These are phyloP conservation scores for Eucera pruinosa DNA, from an alignment of 2,888 invertebrate genomes.

Conservation along the genomic window DNA sequence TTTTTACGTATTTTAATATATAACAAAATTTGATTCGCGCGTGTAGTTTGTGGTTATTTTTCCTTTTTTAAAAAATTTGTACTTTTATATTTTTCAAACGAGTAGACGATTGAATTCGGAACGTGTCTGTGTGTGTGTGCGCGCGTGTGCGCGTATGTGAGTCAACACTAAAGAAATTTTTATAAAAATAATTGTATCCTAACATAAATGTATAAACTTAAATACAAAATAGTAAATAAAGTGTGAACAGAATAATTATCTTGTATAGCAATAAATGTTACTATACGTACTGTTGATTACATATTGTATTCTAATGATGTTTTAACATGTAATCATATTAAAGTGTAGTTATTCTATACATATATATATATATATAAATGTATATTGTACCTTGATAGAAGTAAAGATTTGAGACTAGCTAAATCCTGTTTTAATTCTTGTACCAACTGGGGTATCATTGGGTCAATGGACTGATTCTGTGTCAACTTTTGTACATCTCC, in stretches of 20 bases:
- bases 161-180: conserved; percentile 29
- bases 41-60: conserved; percentile 30
- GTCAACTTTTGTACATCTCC: conserved; percentile 86
- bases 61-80: conserved; percentile 19
- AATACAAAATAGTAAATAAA: conserved; percentile 56
- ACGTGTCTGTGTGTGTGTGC: conserved; percentile 22
- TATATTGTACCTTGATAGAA: conserved; percentile 79
- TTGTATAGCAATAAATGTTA: conserved; percentile 66
- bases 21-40: conserved; percentile 17
- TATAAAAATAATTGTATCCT: conserved; percentile 54
- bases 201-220: conserved; percentile 46
- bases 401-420: conserved; percentile 81
- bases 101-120: conserved; percentile 9
- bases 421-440: conserved; percentile 82
- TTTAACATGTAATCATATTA: conserved; percentile 16
- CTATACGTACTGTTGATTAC: conserved; percentile 28
- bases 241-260: conserved; percentile 56
- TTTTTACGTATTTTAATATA: conserved; percentile 23
- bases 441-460: conserved; percentile 79
- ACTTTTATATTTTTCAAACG: conserved; percentile 44
- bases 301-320: conserved; percentile 10
- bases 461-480: conserved; percentile 77
- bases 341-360: conserved; percentile 21
- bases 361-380: no score
- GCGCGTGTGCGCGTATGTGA: conserved; percentile 12